Conservation (phyloP, 2,888 invertebrate genomes). For the Thalpophila matura region DNA sequence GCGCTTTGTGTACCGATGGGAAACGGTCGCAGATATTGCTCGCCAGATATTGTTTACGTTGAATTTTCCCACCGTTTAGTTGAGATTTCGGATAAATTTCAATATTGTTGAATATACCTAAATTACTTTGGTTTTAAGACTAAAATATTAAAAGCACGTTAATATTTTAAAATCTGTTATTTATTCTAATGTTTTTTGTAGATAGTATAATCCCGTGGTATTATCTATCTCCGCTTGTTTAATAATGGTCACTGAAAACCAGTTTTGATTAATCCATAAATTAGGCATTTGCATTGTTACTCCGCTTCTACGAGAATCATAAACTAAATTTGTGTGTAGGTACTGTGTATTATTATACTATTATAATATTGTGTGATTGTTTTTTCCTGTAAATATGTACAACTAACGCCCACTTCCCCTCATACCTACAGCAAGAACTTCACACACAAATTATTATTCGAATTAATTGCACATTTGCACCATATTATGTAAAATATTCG, state of each 20-base stretch:
- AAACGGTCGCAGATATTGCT: constrained; percentile 21
- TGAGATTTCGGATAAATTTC: background rate
- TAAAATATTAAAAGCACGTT: too few species aligned
- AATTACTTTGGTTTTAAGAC: too few species aligned
- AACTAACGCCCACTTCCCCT: background rate
- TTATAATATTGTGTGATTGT: background rate
- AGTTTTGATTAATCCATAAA: too few species aligned
- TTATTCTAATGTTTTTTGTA: too few species aligned
- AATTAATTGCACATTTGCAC: constrained; percentile 18
- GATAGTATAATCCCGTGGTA: too few species aligned
- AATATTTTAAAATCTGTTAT: too few species aligned
- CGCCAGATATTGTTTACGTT: constrained; percentile 13
- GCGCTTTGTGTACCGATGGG: constrained; percentile 41
- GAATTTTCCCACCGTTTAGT: constrained; percentile 1
- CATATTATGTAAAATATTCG: constrained; percentile 29
- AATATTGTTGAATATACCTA: background rate
- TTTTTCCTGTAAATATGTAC: constrained; percentile 5
- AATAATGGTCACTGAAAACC: too few species aligned
- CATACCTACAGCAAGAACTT: background rate
- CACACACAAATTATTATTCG: background rate
- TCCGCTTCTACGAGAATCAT: too few species aligned
- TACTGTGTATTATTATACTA: too few species aligned
- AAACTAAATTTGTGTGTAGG: background rate
- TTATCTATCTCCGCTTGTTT: too few species aligned
- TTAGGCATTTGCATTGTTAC: too few species aligned